Conservation (phyloP, 2,888 invertebrate genomes). For the Chironomus tentans region DNA sequence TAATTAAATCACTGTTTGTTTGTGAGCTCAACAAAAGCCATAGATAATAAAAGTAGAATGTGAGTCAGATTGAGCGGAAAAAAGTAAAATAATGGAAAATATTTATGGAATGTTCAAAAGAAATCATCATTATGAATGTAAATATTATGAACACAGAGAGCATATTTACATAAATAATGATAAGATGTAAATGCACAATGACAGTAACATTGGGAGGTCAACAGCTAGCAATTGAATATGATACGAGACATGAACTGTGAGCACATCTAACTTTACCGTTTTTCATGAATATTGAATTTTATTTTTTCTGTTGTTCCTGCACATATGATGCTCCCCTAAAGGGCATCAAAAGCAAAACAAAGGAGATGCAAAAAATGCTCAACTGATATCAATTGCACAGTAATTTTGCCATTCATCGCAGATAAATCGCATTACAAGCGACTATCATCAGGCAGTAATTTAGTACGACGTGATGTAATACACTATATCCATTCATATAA, state of each 20-base stretch:
- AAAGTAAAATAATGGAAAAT: not conserved
- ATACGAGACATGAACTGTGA: too few species aligned
- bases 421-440: not conserved
- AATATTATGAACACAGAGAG: not conserved
- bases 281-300: not conserved
- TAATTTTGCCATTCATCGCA: not conserved
- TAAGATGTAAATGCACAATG: not conserved
- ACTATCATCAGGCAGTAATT: not conserved
- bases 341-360: too few species aligned
- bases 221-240: not conserved
- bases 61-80: too few species aligned
- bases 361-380: too few species aligned
- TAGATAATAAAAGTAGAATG: too few species aligned
- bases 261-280: too few species aligned
- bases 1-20: too few species aligned
- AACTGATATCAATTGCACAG: not conserved
- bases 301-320: too few species aligned
- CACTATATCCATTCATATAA: not conserved
- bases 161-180: not conserved
- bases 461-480: slow-evolving; percentile 15
- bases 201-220: not conserved
- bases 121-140: not conserved
- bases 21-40: too few species aligned
- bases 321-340: too few species aligned
- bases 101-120: not conserved